Base-by-base conservation (phyloP, 2,888 invertebrate species). In the Rhagium mordax region DNA sequence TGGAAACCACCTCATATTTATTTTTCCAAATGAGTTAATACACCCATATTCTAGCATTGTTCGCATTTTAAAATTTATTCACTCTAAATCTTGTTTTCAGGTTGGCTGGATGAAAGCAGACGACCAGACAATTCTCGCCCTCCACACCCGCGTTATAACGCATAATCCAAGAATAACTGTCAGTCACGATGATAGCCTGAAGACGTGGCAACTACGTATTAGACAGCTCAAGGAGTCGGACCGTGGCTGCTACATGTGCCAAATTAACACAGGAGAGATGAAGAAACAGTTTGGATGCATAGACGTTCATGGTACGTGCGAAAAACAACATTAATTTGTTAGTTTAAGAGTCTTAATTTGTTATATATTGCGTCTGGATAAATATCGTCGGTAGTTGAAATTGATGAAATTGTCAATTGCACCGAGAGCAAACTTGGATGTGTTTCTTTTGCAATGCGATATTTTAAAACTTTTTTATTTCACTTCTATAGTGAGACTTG, bases 211-310 rank as follows among this genome's bases (percentile, higher is more conserved):
- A 84, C 90, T 94, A 47, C 93, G 93, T 85, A 93, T 94, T 79
- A 87, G 93, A 59, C 93, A 93, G 65, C 89, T 94, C 78, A 92
- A 92, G 87, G 93, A 94, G 78, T 91, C 92, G 65, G 94, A 94
- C 85, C 90, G 93, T 72, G 94, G 94, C 7, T 94, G 94, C 83
- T 94, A 94, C 87, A 94, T 94, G 94, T 94, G 94, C 84, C 94
- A 94, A 88, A 93, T 94, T 79, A 94, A 94, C 86, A 94, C 94
- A 2, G 92, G 89, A 76, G 91, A 92, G 70, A 94, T 94, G 94
- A 93, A 93, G 88, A 94, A 93, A 82, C 93, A 93, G 86, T 90
- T 93, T 70, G 94, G 94, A 68, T 94, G 94, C 85, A 91, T 94
- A 68, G 94, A 94, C 88, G 94, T 94, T 21, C 91, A 93, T 85